Evolutionary conservation across 2,888 invertebrate genomes (phyloP).

Genomic region (Frankliniella fusca): DNA sequence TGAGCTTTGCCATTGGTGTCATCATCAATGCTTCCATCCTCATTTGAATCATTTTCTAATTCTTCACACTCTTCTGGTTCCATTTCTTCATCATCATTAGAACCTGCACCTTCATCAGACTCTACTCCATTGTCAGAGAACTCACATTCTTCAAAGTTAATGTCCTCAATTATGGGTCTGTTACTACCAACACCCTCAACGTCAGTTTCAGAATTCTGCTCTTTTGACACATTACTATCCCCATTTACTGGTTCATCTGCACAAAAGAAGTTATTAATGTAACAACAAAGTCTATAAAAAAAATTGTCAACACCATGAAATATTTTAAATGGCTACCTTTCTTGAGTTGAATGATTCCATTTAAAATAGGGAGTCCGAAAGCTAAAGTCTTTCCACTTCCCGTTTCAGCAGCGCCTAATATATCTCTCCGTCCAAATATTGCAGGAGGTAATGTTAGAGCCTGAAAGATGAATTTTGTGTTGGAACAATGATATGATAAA

Average conservation of each 20-base stretch:
- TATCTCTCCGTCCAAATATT: slow-evolving; percentile 80
- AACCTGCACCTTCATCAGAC: slow-evolving; percentile 42
- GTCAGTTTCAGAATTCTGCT: background rate
- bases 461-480: slow-evolving; percentile 38
- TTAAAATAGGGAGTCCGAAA: slow-evolving; percentile 90
- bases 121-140: background rate
- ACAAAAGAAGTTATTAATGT: background rate
- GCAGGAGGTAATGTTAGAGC: slow-evolving; percentile 73
- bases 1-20: background rate
- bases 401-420: slow-evolving; percentile 97
- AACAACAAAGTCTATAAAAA: background rate
- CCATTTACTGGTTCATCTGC: background rate
- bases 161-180: slow-evolving; percentile 32
- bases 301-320: background rate
- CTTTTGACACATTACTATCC: background rate
- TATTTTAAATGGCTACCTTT: background rate
- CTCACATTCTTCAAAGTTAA: background rate
- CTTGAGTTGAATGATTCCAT: slow-evolving; percentile 66
- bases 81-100: slow-evolving; percentile 36
- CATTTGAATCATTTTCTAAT: slow-evolving; percentile 42
- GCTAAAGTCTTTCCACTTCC: slow-evolving; percentile 98
- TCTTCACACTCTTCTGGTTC: slow-evolving; percentile 38
- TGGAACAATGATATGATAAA: background rate
- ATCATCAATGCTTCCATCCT: slow-evolving; percentile 52
- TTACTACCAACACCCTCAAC: slow-evolving; percentile 43